Evolutionary conservation across 2,888 invertebrate genomes (phyloP).

Genomic region (Xiphydria camelus): DNA sequence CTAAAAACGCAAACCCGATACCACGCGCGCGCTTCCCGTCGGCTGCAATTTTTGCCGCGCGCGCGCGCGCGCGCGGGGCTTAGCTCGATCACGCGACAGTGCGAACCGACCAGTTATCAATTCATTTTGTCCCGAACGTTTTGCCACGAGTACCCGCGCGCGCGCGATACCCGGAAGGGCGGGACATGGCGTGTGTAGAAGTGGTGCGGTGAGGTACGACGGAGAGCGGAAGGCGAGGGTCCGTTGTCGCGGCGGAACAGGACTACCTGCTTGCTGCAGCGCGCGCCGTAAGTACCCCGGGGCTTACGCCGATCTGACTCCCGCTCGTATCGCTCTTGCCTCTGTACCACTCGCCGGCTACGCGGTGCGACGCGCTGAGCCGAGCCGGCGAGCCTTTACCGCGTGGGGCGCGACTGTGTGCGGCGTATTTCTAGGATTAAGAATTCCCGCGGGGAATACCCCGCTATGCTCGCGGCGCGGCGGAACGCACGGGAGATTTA

Average conservation of each 20-base stretch:
- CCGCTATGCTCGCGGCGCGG: not conserved
- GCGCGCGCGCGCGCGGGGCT: not conserved
- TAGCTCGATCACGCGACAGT: not conserved
- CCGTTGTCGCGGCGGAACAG: conserved; percentile 43
- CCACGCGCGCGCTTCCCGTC: too few species aligned
- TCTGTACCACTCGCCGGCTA: too few species aligned
- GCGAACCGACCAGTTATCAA: too few species aligned
- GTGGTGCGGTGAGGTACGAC: conserved; percentile 23
- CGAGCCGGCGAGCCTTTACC: not conserved
- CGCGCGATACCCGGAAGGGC: too few species aligned
- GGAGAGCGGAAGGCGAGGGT: conserved; percentile 32
- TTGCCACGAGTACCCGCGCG: too few species aligned
- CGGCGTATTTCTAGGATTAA: conserved; percentile 33
- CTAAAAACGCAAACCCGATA: too few species aligned
- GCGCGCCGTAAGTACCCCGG: conserved; percentile 41
- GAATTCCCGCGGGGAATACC: conserved; percentile 19
- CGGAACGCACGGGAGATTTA: conserved; percentile 1
- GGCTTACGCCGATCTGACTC: conserved; percentile 27
- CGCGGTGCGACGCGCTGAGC: not conserved
- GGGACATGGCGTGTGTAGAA: conserved; percentile 18
- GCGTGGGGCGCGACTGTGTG: conserved; percentile 4
- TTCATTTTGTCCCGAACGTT: too few species aligned
- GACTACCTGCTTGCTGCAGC: conserved; percentile 40
- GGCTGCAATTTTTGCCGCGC: too few species aligned
- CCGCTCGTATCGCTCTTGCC: conserved; percentile 4